A percentile compares a stretch with the other conserved stretches of the same genome.
Conservation (phyloP, 2,113 vertebrate genomes). For the Myxocyprinus asiaticus region DNA sequence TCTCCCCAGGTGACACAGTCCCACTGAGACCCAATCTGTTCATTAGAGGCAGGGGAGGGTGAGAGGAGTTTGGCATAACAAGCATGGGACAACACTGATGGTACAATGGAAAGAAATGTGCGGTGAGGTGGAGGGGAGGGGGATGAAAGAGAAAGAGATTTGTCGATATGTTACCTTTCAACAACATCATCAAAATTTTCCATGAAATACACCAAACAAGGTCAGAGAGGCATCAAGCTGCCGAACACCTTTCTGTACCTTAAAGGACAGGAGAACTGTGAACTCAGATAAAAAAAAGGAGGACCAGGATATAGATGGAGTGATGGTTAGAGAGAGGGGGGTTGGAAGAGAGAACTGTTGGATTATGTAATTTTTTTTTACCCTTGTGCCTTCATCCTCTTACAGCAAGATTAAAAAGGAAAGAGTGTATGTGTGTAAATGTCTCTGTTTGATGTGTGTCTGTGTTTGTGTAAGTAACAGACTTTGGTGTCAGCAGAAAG, state of each 20-base stretch:
- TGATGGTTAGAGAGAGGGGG: background rate
- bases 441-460: background rate
- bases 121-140: background rate
- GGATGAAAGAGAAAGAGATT: conserved; percentile 1
- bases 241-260: background rate
- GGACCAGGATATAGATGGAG: background rate
- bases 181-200: conserved; percentile 3
- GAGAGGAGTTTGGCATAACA: conserved; percentile 37
- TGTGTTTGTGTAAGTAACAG: background rate
- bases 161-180: conserved; percentile 22
- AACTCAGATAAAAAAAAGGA: background rate
- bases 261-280: background rate
- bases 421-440: conserved; percentile 52
- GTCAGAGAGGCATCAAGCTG: background rate
- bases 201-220: conserved; percentile 8
- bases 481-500: background rate
- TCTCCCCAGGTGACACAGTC: conserved; percentile 78
- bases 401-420: conserved; percentile 69
- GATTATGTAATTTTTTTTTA: conserved; percentile 69
- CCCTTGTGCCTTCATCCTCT: conserved; percentile 65
- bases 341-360: conserved; percentile 27
- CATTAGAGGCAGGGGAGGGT: conserved; percentile 66
- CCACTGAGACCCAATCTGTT: conserved; percentile 84
- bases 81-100: background rate
- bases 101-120: conserved; percentile 17